Conservation (phyloP, 1,140 invertebrate genomes). For the Andricus grossulariae region DNA sequence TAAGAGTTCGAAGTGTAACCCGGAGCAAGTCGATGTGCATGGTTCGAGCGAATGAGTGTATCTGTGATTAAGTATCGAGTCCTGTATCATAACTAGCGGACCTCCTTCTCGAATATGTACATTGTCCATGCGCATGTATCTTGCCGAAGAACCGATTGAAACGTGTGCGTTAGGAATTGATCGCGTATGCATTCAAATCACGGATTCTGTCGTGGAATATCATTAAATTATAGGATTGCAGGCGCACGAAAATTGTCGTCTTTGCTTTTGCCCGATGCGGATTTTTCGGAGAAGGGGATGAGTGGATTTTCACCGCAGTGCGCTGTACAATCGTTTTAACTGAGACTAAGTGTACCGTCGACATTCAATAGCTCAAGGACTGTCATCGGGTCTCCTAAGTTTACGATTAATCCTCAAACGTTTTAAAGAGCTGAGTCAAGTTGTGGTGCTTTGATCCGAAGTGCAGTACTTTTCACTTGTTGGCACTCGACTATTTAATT, state of each 20-base stretch:
- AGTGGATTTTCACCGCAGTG: slow-evolving; percentile 41
- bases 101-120: slow-evolving; percentile 51
- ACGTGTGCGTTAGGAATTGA: slow-evolving; percentile 51
- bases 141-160: slow-evolving; percentile 41
- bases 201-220: slow-evolving; percentile 47
- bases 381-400: slow-evolving; percentile 10
- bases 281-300: slow-evolving; percentile 41
- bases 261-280: slow-evolving; percentile 45
- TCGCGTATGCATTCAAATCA: slow-evolving; percentile 28
- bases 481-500: neutral
- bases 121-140: slow-evolving; percentile 38
- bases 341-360: neutral
- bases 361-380: slow-evolving; percentile 15
- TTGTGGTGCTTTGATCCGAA: neutral
- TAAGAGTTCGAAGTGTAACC: slow-evolving; percentile 10
- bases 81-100: slow-evolving; percentile 54
- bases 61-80: slow-evolving; percentile 59
- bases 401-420: neutral
- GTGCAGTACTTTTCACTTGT: neutral
- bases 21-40: slow-evolving; percentile 11
- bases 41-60: slow-evolving; percentile 46
- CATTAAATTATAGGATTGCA: slow-evolving; percentile 55
- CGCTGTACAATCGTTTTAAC: slow-evolving; percentile 45
- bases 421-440: neutral
- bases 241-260: slow-evolving; percentile 49